Evolutionary conservation across 2,113 vertebrate species (phyloP).

Genomic region (Heterotilapia buettikoferi): DNA sequence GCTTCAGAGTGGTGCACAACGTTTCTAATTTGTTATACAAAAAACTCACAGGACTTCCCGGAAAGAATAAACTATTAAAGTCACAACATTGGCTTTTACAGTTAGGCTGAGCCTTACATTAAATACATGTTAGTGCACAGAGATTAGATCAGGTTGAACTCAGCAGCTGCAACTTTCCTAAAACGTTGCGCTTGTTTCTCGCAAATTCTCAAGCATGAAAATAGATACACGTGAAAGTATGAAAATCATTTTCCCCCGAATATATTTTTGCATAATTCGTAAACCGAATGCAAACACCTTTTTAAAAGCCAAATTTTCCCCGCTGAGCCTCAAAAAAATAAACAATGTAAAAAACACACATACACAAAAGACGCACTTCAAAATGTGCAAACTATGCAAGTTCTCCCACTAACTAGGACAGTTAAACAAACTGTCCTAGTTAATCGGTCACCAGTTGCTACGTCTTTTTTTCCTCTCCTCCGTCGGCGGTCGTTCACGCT

Average conservation of each 20-base stretch:
- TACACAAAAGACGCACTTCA: background rate
- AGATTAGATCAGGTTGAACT: background rate
- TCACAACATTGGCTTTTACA: background rate
- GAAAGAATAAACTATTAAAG: background rate
- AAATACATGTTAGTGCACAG: background rate
- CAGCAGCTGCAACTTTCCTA: background rate
- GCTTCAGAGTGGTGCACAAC: background rate
- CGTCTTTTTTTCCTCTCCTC: background rate
- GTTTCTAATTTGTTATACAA: background rate
- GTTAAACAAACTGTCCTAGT: constrained; percentile 11
- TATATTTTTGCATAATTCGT: background rate
- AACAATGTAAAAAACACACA: background rate
- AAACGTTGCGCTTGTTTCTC: background rate
- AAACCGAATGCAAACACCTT: background rate
- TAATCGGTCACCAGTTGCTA: constrained; percentile 41
- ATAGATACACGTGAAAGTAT: background rate
- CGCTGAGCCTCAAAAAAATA: background rate
- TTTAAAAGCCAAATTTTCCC: background rate
- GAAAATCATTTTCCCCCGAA: background rate
- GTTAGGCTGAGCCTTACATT: background rate
- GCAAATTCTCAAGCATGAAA: background rate
- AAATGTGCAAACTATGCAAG: constrained; percentile 4
- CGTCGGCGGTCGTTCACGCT: background rate
- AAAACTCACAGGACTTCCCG: background rate
- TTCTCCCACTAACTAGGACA: constrained; percentile 4